phyloP scores from a whole-genome alignment of 2,797 vertebrate genomes.

The Pseudocheirus occidentalis region DNA sequence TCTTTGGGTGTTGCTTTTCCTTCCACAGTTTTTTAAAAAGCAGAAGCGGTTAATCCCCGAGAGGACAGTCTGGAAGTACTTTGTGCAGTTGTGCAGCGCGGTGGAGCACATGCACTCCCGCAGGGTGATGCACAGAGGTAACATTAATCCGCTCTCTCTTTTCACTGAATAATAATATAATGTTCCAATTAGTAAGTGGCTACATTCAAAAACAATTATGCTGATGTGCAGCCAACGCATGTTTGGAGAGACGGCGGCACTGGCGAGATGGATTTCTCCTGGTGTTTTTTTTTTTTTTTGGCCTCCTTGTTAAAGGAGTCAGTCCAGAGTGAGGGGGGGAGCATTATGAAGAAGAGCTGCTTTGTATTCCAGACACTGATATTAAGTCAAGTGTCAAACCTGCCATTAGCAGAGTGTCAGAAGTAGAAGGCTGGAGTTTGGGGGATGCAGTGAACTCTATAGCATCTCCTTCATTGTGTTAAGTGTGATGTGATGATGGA shows the following conservation, averaged over 20 bases:
- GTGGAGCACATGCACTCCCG: conserved; percentile 94
- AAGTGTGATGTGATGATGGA: conserved; percentile 65
- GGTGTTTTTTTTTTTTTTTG: conserved; percentile 58
- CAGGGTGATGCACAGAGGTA: conserved; percentile 92
- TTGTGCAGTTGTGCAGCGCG: conserved; percentile 91
- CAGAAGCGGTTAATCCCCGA: conserved; percentile 92
- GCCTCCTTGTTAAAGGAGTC: conserved; percentile 76
- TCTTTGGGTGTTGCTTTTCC: conserved; percentile 32
- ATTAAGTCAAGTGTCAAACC: conserved; percentile 71
- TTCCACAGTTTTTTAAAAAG: conserved; percentile 90
- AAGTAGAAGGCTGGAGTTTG: conserved; percentile 73
- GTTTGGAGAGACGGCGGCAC: conserved; percentile 76
- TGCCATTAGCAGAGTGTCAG: conserved; percentile 72
- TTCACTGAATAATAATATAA: conserved; percentile 84
- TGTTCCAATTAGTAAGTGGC: conserved; percentile 84
- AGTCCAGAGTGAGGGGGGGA: conserved; percentile 61
- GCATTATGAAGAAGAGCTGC: conserved; percentile 70
- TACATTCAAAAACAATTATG: conserved; percentile 83
- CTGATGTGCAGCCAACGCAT: conserved; percentile 82
- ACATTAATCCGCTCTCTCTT: conserved; percentile 82
- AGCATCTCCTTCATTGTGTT: conserved; percentile 69
- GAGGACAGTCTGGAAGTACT: conserved; percentile 92
- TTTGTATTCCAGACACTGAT: conserved; percentile 58
- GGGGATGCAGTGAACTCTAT: conserved; percentile 56
- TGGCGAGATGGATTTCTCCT: conserved; percentile 78